Evolutionary conservation across 2,888 invertebrate species (phyloP).

Genomic region (Eudasyphora cyanicolor): DNA sequence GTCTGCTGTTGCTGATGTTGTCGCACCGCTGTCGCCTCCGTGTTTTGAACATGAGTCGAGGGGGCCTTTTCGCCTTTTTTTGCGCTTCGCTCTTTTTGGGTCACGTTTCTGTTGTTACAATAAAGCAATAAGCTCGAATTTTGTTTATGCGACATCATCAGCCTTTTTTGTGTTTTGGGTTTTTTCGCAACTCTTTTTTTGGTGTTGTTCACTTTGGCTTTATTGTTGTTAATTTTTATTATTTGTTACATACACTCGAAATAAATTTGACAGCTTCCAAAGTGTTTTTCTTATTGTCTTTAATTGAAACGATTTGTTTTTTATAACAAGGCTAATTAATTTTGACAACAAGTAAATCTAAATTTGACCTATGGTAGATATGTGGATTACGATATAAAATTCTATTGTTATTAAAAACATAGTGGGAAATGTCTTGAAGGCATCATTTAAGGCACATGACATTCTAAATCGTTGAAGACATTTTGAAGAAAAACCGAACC

Average conservation of each 20-base stretch:
- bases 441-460: no score
- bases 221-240: slow-evolving; percentile 31
- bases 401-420: no score
- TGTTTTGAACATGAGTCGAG: slow-evolving; percentile 33
- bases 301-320: not conserved
- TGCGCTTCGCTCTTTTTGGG: slow-evolving; percentile 61
- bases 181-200: slow-evolving; percentile 32
- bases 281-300: slow-evolving; percentile 4
- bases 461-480: no score
- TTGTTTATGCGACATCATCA: slow-evolving; percentile 62
- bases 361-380: no score
- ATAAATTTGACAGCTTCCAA: not conserved
- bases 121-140: slow-evolving; percentile 63
- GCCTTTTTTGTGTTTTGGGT: slow-evolving; percentile 39
- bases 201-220: slow-evolving; percentile 48
- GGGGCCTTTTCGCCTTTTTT: slow-evolving; percentile 61
- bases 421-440: no score
- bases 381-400: no score
- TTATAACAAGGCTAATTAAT: no score
- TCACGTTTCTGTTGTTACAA: slow-evolving; percentile 66
- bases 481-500: no score
- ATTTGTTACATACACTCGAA: slow-evolving; percentile 22
- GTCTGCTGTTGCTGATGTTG: slow-evolving; percentile 61
- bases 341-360: no score
- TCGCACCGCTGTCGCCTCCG: no score